Percentiles rank a stretch among this genome's conserved stretches.
Evolutionary conservation across 2,113 vertebrate genomes (phyloP).

Genomic region (Corythornis cristatus): DNA sequence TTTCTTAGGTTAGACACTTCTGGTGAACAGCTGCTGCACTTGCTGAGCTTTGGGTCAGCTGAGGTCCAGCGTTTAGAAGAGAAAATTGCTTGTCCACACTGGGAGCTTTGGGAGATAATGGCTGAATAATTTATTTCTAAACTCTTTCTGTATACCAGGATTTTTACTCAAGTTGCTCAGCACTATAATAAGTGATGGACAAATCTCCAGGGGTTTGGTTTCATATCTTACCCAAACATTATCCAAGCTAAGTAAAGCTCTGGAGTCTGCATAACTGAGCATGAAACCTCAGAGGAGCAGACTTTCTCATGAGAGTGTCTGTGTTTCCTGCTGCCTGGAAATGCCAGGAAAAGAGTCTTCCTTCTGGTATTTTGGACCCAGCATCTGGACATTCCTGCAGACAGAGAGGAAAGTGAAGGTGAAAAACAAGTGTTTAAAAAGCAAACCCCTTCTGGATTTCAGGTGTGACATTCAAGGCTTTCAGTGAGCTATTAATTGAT

Average conservation of each 20-base stretch:
- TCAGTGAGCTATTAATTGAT: background rate
- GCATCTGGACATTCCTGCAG: background rate
- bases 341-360: slow-evolving; percentile 49
- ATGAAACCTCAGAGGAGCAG: slow-evolving; percentile 61
- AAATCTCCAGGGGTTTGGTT: slow-evolving; percentile 58
- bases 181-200: slow-evolving; percentile 62
- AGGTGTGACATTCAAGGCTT: background rate
- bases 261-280: slow-evolving; percentile 56
- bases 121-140: background rate
- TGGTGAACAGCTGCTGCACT: background rate
- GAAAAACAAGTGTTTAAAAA: background rate
- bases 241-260: slow-evolving; percentile 66
- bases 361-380: slow-evolving; percentile 48
- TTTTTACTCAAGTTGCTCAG: slow-evolving; percentile 15
- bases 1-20: background rate
- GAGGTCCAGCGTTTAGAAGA: background rate
- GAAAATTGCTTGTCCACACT: background rate
- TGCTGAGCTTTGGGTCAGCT: background rate
- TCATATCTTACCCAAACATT: slow-evolving; percentile 66
- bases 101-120: background rate
- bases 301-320: slow-evolving; percentile 68
- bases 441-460: fast-evolving
- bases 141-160: background rate
- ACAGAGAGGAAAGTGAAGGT: background rate
- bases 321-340: slow-evolving; percentile 54